Conservation (phyloP, 2,888 invertebrate species). For the Gastrophysa polygoni region DNA sequence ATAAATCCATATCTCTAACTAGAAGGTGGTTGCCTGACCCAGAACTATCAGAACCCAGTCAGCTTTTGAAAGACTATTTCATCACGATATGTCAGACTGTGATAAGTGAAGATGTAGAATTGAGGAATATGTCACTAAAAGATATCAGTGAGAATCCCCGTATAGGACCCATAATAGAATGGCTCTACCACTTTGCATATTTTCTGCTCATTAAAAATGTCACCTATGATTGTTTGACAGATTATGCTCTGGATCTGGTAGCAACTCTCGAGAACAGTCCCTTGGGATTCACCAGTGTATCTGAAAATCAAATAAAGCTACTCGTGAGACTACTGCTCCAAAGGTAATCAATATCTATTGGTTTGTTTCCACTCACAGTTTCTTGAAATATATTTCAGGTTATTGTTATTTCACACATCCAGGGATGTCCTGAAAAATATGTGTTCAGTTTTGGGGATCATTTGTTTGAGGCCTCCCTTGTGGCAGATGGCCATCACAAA, state of each 20-base stretch:
- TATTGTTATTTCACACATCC: conserved; percentile 46
- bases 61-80: conserved; percentile 50
- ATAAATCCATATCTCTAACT: conserved; percentile 45
- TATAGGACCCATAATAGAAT: conserved; percentile 66
- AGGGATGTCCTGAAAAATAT: conserved; percentile 49
- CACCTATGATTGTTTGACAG: conserved; percentile 53
- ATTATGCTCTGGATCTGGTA: conserved; percentile 62
- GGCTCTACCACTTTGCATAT: conserved; percentile 66
- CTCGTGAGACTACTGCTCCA: conserved; percentile 51
- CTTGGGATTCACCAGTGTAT: conserved; percentile 63
- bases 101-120: conserved; percentile 61
- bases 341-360: conserved; percentile 29
- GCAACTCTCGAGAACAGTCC: conserved; percentile 66
- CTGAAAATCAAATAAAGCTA: conserved; percentile 61
- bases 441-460: conserved; percentile 49
- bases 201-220: conserved; percentile 65
- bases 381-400: too few relatives aligned
- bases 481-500: conserved; percentile 49
- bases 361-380: too few relatives aligned
- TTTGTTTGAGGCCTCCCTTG: conserved; percentile 48
- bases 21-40: conserved; percentile 51
- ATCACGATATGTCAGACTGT: conserved; percentile 57
- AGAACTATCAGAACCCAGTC: conserved; percentile 35
- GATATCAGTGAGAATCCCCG: conserved; percentile 64
- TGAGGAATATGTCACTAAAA: conserved; percentile 62